A percentile compares a stretch with the other conserved stretches of the same genome.
Evolutionary conservation across 2,113 vertebrate genomes (phyloP).

Genomic region (Hiodon alosoides): DNA sequence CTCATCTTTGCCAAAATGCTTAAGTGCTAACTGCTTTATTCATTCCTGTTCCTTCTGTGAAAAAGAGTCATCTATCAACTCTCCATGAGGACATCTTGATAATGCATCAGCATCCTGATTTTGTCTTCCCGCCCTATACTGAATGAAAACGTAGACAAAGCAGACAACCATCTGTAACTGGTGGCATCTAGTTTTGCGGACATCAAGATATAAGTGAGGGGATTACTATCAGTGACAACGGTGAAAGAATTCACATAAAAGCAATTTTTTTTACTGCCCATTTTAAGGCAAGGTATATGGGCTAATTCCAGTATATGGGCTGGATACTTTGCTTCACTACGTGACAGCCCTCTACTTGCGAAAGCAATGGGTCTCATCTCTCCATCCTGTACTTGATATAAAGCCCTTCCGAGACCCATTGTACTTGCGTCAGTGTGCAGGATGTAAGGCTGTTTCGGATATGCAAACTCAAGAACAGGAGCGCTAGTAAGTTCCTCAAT

Average conservation of each 20-base stretch:
- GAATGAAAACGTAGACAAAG: neutral
- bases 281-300: slow-evolving; percentile 3
- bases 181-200: too few species aligned
- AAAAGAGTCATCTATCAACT: neutral
- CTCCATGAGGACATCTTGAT: slow-evolving; percentile 16
- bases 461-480: slow-evolving; percentile 9
- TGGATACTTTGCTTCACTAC: slow-evolving; percentile 9
- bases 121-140: slow-evolving; percentile 16
- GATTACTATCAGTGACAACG: too few species aligned
- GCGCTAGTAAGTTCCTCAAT: neutral
- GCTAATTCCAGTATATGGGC: slow-evolving; percentile 19
- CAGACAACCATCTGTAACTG: neutral
- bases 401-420: slow-evolving; percentile 2
- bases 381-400: slow-evolving; percentile 19
- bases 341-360: slow-evolving; percentile 14
- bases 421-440: neutral
- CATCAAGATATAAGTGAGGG: too few species aligned
- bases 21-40: neutral
- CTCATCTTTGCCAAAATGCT: neutral
- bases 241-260: too few species aligned
- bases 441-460: slow-evolving; percentile 3
- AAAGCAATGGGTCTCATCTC: slow-evolving; percentile 12
- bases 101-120: slow-evolving; percentile 22
- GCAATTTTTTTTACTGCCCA: slow-evolving; percentile 7
- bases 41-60: neutral